Evolutionary conservation across 2,113 vertebrate genomes (phyloP), one percentile per base, ranked within the genome.

Genomic region (Hucho hucho): DNA sequence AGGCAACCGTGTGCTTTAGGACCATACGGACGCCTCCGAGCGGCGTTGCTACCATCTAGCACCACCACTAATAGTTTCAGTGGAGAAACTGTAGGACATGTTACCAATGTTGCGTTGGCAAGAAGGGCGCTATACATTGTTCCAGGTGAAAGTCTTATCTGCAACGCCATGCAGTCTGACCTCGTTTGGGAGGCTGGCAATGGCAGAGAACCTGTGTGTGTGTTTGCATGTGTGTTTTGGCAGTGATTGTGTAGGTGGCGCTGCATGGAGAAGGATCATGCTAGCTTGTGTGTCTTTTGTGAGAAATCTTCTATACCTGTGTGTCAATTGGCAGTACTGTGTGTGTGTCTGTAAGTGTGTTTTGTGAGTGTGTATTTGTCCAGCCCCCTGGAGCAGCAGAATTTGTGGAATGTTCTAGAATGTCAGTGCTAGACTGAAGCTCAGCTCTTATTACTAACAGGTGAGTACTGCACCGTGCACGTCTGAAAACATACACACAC

Each of bases 371-470:
- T 64, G 24, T 78, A 63, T 83, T 82, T 82, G 83, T 88, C 76
- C 86, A 90, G 84, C 89, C 91, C 91, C 91, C 90, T 81, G 87
- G 86, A 87, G 90, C 87, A 91, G 83, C 91, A 93, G 90, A 91
- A 94, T 93, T 86, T 72, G 63, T 85, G 90, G 93, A 94, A 93
- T 94, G 92, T 83, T 87, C 85, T 87, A 81, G 84, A 92, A 92
- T 86, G 89, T 85, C 86, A 69, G 90, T 89, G 89, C 84, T 90
- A 87, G 85, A 87, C 89, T 64, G 70, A 77, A 86, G 79, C 83
- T 81, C 25, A 24, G 79, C 83, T 73, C 89, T 93, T 92, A 94
- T 94, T 93, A 84, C 90, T 91, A 93, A 92, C 93, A 93, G 92
- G 93, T 93, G 93, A 93, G 88, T 86, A 73, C 81, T 82, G 87